phyloP scores from a whole-genome alignment of 2,797 vertebrate genomes.

The Nyctibius grandis region DNA sequence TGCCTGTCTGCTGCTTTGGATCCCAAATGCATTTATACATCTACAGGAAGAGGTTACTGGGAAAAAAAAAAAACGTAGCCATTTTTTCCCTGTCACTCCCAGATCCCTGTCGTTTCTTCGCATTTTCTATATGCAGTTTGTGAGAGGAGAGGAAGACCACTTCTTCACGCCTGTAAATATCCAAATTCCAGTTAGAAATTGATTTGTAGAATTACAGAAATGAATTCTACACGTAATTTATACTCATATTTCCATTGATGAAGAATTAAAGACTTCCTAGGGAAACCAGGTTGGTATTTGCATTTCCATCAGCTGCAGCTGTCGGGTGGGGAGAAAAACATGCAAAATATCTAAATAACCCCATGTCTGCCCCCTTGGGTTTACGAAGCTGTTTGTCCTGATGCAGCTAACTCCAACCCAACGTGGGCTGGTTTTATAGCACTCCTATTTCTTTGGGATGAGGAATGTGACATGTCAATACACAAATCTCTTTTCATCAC shows the following conservation, averaged over 20 bases:
- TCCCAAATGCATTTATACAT: not conserved
- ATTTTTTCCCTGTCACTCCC: not conserved
- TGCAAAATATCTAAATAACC: not conserved
- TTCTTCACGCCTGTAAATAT: not conserved
- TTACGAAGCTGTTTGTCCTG: not conserved
- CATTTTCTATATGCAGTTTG: rapidly evolving
- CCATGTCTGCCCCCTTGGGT: not conserved
- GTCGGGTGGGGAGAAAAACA: not conserved
- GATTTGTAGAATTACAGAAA: not conserved
- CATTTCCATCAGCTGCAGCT: not conserved
- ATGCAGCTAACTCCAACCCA: not conserved
- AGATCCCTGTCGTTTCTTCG: not conserved
- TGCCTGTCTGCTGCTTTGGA: not conserved
- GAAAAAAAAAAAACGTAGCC: not conserved
- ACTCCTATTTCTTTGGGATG: not conserved
- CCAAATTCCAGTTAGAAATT: not conserved
- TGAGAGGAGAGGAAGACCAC: not conserved
- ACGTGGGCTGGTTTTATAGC: rapidly evolving
- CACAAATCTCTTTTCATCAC: not conserved
- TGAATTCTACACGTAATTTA: not conserved
- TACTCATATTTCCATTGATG: not conserved
- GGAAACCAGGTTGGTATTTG: not conserved
- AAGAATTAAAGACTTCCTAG: slow-evolving; percentile 4
- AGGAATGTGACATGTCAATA: not conserved
- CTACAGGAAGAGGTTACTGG: not conserved